Evolutionary conservation across 1,140 invertebrate species (phyloP).

Genomic region (Leptonema lineaticorne): DNA sequence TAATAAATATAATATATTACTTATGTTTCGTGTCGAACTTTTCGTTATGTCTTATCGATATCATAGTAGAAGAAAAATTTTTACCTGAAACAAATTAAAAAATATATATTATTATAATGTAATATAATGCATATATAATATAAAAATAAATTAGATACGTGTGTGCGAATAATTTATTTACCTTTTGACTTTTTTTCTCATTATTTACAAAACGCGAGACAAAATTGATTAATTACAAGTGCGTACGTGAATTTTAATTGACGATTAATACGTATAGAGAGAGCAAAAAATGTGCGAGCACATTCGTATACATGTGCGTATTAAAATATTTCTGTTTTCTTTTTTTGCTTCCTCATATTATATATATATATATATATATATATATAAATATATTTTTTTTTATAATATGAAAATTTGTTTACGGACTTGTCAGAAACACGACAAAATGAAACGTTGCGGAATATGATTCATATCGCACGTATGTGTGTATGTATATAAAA

Average conservation of each 20-base stretch:
- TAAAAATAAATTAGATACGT: no score
- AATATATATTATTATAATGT: no score
- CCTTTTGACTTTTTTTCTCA: background rate
- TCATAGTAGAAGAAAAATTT: no score
- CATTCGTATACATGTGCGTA: background rate
- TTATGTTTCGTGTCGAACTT: no score
- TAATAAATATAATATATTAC: no score
- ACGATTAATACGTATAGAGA: slow-evolving; percentile 16
- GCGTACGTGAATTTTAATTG: slow-evolving; percentile 4
- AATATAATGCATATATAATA: no score
- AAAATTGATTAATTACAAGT: slow-evolving; percentile 27
- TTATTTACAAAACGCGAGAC: background rate
- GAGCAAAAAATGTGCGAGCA: background rate
- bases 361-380: no score
- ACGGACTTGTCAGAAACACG: slow-evolving; percentile 31
- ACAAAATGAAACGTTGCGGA: slow-evolving; percentile 26
- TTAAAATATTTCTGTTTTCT: background rate
- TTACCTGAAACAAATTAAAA: no score
- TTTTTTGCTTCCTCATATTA: background rate
- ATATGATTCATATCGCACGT: slow-evolving; percentile 23
- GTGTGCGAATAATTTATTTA: background rate
- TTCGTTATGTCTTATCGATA: no score
- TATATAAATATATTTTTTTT: background rate
- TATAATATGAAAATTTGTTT: slow-evolving; percentile 28
- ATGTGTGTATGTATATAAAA: background rate